These are phyloP conservation scores for Phyllotreta cruciferae DNA, from an alignment of 2,888 invertebrate species.

Conservation along the genomic window DNA sequence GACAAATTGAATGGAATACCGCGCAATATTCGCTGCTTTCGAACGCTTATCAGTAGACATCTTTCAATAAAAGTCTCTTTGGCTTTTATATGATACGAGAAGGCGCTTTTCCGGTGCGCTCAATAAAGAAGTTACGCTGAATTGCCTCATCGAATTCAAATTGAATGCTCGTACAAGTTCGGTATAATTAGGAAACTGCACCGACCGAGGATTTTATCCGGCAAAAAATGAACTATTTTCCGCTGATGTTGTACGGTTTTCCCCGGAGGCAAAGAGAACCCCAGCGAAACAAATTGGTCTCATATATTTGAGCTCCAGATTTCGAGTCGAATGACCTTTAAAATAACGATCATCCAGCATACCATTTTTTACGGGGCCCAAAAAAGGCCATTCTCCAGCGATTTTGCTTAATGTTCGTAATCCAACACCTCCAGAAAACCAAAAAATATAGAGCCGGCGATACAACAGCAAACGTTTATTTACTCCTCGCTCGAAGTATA, in stretches of 20 bases:
- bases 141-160: neutral
- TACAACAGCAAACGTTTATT: too few species aligned
- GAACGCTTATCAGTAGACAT: constrained; percentile 20
- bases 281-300: constrained; percentile 28
- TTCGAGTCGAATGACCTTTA: constrained; percentile 33
- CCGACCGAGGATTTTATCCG: neutral
- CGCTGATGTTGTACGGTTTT: constrained; percentile 20
- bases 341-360: constrained; percentile 34
- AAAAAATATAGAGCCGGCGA: too few species aligned
- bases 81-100: constrained; percentile 17
- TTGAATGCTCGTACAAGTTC: neutral
- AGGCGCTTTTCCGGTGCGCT: neutral
- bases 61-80: constrained; percentile 18
- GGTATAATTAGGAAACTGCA: neutral
- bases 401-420: constrained; percentile 23
- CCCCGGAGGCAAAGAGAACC: constrained; percentile 1
- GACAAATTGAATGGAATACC: constrained; percentile 26
- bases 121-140: constrained; percentile 12
- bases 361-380: constrained; percentile 19
- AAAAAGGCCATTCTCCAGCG: constrained; percentile 21
- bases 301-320: constrained; percentile 29
- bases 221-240: constrained; percentile 5
- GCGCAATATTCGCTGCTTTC: constrained; percentile 16
- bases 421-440: neutral
- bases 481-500: too few species aligned